Percentiles rank a stretch among this genome's conserved stretches.
These are phyloP conservation scores for Acromyrmex heyeri DNA, from an alignment of 1,140 invertebrate genomes.

Conservation along the genomic window DNA sequence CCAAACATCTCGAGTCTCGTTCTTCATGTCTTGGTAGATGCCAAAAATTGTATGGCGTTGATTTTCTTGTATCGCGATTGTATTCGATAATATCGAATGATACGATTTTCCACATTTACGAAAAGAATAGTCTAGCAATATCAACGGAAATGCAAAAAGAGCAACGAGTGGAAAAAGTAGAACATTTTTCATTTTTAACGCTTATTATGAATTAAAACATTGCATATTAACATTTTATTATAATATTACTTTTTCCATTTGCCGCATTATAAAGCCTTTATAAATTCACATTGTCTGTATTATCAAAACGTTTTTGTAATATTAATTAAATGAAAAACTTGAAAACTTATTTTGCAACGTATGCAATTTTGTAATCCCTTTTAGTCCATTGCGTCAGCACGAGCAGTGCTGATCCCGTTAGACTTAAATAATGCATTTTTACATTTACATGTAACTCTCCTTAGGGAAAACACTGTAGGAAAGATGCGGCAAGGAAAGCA, in stretches of 20 bases:
- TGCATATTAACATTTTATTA: slow-evolving; percentile 47
- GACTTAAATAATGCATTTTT: slow-evolving; percentile 54
- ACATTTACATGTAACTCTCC: slow-evolving; percentile 57
- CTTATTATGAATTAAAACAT: slow-evolving; percentile 57
- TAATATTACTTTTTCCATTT: slow-evolving; percentile 53
- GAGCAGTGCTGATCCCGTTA: slow-evolving; percentile 23
- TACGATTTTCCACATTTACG: not conserved
- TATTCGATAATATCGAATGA: not conserved
- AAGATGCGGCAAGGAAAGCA: slow-evolving; percentile 18
- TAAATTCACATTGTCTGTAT: slow-evolving; percentile 24
- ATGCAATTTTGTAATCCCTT: slow-evolving; percentile 34
- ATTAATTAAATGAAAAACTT: slow-evolving; percentile 25
- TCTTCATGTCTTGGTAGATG: not conserved
- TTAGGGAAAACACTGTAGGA: slow-evolving; percentile 34
- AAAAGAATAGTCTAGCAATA: not conserved
- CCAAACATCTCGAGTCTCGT: not conserved
- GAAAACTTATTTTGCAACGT: slow-evolving; percentile 31
- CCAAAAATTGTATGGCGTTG: not conserved
- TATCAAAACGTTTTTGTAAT: slow-evolving; percentile 43
- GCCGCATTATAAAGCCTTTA: slow-evolving; percentile 30
- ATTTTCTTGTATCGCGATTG: not conserved
- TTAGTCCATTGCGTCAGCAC: slow-evolving; percentile 14
- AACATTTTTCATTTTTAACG: slow-evolving; percentile 45
- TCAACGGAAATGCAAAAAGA: not conserved
- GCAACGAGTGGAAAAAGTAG: slow-evolving; percentile 10